Base-by-base conservation (phyloP, 2,888 invertebrate genomes). In the Melanotus villosus region DNA sequence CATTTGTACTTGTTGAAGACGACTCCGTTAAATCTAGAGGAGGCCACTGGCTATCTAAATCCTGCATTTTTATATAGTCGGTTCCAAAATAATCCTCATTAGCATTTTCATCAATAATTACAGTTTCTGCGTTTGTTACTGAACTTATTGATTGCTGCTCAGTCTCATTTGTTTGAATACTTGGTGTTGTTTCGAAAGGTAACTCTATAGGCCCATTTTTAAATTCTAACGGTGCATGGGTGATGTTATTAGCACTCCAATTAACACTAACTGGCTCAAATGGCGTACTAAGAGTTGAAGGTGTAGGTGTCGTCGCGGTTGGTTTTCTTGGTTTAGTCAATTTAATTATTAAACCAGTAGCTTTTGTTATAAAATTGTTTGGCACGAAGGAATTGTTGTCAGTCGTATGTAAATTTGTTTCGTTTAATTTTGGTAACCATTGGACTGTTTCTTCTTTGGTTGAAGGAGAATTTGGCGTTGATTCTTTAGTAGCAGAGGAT, bases 191-290 rank as follows among this genome's bases (percentile, higher is more conserved):
- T 16, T 58, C 58, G 18, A 58, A 43, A 0, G 58, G 43, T 18
- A 41, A 30, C 2, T 23, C n/a, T 23, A 58, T 43, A 1, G 58
- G 58, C 0, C 43, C 58, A 43, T 58, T 58, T 16, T 12, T 58
- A 16, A 58, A n/a, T 43, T 58, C 26, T 16, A 36, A 12, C 1
- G 32, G 6, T 26, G 3, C 26, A 26, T 26, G 26, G 4, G 26
- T 26, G 3, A 26, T 26, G 3, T 26, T 26, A 26, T 26, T 7
- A 3, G 26, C 3, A 26, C 26, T 26, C 26, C 26, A 26, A 7
- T 7, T 26, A 7, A 26, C 5, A 7, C 21, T 23, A 50, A 26
- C 1, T 1, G 50, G n/a, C n/a, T 4, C n/a, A 21, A 7, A 26
- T 23, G 32, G 12, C 30, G 32, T 38, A 7, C 26, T 26, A 7